Evolutionary conservation across 2,888 invertebrate genomes (phyloP).

Genomic region (Chymomyza amoena): DNA sequence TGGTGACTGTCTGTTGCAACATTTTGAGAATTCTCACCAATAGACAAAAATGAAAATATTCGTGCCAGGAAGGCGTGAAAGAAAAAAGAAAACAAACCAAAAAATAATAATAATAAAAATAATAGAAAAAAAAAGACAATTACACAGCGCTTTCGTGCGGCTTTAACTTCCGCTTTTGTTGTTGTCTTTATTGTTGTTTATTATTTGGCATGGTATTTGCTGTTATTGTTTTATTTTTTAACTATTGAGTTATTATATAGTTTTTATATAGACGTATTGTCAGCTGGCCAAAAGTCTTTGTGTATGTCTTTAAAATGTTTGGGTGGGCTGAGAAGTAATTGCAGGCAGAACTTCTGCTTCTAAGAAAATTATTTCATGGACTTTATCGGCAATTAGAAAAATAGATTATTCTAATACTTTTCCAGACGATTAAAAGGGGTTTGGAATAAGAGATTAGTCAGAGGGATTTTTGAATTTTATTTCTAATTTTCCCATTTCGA

Average conservation of each 20-base stretch:
- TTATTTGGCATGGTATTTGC: conserved; percentile 14
- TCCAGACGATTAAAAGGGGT: too few species aligned
- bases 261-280: not conserved
- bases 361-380: too few species aligned
- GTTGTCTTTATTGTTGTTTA: conserved; percentile 18
- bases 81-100: conserved; percentile 23
- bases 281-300: not conserved
- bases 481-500: too few species aligned
- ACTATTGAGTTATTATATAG: conserved; percentile 61
- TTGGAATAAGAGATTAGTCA: too few species aligned
- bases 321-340: not conserved
- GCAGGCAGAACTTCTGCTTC: too few species aligned
- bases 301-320: not conserved
- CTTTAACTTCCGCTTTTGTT: conserved; percentile 64
- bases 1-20: conserved; percentile 3
- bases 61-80: conserved; percentile 68
- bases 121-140: conserved; percentile 55
- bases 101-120: conserved; percentile 28
- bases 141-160: conserved; percentile 68
- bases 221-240: conserved; percentile 38
- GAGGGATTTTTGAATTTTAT: too few species aligned
- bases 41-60: conserved; percentile 36
- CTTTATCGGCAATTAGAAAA: too few species aligned
- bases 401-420: too few species aligned
- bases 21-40: conserved; percentile 63